Percentiles rank a stretch among this genome's conserved stretches.
These are phyloP conservation scores for Notothenia rossii DNA, from an alignment of 2,113 vertebrate species.

Conservation along the genomic window DNA sequence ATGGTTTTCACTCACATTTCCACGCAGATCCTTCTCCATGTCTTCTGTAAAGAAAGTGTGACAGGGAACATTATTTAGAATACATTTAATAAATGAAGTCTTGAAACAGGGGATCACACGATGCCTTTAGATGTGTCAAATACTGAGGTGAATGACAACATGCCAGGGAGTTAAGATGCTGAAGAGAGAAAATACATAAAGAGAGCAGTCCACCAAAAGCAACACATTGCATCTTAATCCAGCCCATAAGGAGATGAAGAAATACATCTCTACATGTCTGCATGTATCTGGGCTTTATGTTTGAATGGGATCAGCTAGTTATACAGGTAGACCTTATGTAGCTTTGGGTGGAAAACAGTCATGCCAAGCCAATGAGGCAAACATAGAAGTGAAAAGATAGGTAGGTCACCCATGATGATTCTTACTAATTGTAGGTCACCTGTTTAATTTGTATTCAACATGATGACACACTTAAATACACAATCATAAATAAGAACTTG, in stretches of 20 bases:
- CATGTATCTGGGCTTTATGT: background rate
- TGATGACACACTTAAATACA: background rate
- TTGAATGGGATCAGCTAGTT: background rate
- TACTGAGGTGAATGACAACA: background rate
- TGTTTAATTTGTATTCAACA: background rate
- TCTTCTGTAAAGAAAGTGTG: conserved; percentile 64
- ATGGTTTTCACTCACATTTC: conserved; percentile 76
- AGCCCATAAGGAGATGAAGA: background rate
- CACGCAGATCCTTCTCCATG: conserved; percentile 53
- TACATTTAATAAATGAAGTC: background rate
- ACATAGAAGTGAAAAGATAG: background rate
- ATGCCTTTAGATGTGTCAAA: background rate
- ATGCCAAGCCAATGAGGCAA: conserved; percentile 4
- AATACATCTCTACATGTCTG: no score
- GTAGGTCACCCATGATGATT: background rate
- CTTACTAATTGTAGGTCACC: background rate
- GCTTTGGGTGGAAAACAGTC: conserved; percentile 29
- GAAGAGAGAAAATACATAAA: conserved; percentile 22
- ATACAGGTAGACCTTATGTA: background rate
- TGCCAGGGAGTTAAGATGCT: conserved; percentile 14
- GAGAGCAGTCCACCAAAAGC: conserved; percentile 24
- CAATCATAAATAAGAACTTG: conserved; percentile 5
- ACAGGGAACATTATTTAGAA: background rate
- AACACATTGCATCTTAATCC: background rate
- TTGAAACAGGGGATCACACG: background rate